Evolutionary conservation across 2,797 vertebrate genomes (phyloP), one percentile per base, ranked within the genome.

Genomic region (Sebastes baramenuke): DNA sequence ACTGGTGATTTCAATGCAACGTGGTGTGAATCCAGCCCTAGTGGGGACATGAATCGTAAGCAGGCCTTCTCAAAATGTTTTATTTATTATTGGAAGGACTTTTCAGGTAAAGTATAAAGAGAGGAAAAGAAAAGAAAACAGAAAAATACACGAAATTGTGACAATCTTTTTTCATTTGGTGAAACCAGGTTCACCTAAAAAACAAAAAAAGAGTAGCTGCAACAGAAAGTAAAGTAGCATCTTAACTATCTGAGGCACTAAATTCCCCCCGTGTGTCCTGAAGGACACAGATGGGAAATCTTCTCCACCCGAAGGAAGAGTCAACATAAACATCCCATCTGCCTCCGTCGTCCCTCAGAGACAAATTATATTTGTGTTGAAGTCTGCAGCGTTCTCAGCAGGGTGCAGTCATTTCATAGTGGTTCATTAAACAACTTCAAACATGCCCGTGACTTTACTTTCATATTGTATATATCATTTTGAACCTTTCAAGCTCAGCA

Each of bases 291-390:
- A 68, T 59, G 3, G 20, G 18, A 70, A 59, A 70, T 46, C 29
- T 24, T 65, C 5, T 38, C 46, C 30, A 22, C 64, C 27, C 46
- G n/a, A 5, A 83, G 54, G 71, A 75, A 30, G 25, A 75, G 27
- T 49, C 55, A 64, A 59, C 22, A 62, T 76, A 72, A 75, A 75
- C 56, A 62, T 29, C 3, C 46, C 12, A 49, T 34, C 18, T 36
- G 32, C 8, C 38, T 54, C 36, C 5, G 1, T 54, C 56, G 22
- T 61, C 69, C 34, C 24, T 65, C 25, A 46, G 32, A 61, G 20
- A 27, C 1, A 1, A 46, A 42, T 18, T 4, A 13, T 5, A n/a
- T 58, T 32, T 18, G n/a, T 9, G 18, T 16, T 61, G 20, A 72
- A 18, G 61, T 72, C 1, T 14, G 11, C 10, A 49, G n/a, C 34